Evolutionary conservation across 2,888 invertebrate species (phyloP), one percentile per base, ranked within the genome.

Genomic region (Chloromyia formosa): DNA sequence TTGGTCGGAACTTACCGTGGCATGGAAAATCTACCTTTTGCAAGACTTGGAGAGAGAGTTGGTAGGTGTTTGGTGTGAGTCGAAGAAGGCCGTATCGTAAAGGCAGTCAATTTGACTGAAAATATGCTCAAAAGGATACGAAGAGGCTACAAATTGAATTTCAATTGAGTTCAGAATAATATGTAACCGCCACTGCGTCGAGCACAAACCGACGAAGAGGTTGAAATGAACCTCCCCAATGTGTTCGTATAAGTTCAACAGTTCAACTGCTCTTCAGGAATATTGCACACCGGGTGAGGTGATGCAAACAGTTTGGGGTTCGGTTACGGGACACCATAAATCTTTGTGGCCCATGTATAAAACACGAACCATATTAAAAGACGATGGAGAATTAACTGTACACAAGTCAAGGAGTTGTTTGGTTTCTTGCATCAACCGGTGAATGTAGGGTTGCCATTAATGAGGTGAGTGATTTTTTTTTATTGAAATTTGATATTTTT

Each of bases 61-160:
- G n/a, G n/a, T n/a, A n/a, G n/a, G n/a, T n/a, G n/a, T n/a, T n/a
- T 2, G 27, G 27, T 35, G 27, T 35, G 27, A 4, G 27, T 35
- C 27, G 27, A 35, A 35, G 27, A 35, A 35, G 7, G 2, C 3
- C 7, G 27, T 35, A 4, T 35, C 68, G 49, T 68, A 68, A 68
- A 68, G 49, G 22, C 49, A 45, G 49, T 68, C 49, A 49, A 68
- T 68, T 68, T 68, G 68, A 68, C 68, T 53, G 23, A 49, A 68
- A 68, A 68, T 68, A 53, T 68, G 68, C 68, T 68, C 69, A 54
- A 42, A 62, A 12, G 40, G 62, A 62, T 62, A 23, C 42, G 42
- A 35, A 62, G 62, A 40, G 23, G 4, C 62, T 62, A 40, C 62
- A 62, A 69, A 69, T 69, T 69, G 69, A 69, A 69, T 69, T 69